Evolutionary conservation across 2,888 invertebrate genomes (phyloP).

Genomic region (Spatulosminthurus flaviceps): DNA sequence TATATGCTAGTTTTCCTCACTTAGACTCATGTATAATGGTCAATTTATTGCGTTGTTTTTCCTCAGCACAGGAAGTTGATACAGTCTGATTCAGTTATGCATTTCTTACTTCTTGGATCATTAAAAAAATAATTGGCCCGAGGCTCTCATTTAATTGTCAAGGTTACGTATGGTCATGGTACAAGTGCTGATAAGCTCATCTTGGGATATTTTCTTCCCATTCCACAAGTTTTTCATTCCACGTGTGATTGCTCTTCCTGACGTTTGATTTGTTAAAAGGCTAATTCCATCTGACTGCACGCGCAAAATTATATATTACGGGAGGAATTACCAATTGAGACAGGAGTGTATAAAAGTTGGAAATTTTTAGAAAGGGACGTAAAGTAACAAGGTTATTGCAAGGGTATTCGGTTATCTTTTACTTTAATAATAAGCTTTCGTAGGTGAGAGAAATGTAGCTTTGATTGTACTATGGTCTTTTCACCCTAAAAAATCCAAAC

Average conservation of each 20-base stretch:
- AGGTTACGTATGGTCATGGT: not conserved
- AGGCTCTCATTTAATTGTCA: constrained; percentile 1
- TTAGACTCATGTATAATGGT: not conserved
- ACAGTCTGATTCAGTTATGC: not conserved
- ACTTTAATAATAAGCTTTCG: not conserved
- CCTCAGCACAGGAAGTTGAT: not conserved
- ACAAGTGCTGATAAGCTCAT: not conserved
- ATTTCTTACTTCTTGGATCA: not conserved
- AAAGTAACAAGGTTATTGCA: not conserved
- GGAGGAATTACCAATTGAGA: not conserved
- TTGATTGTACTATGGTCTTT: no score
- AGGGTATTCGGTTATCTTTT: not conserved
- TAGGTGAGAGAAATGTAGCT: not conserved
- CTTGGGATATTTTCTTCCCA: not conserved
- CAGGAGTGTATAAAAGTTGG: no score
- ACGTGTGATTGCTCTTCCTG: no score
- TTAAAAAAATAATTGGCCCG: not conserved
- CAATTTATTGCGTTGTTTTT: not conserved
- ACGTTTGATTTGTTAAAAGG: no score
- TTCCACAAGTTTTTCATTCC: no score
- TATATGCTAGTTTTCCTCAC: not conserved
- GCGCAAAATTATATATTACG: no score
- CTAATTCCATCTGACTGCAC: no score
- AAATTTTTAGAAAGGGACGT: not conserved
- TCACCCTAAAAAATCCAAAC: no score